Base-by-base conservation (phyloP, 2,113 vertebrate genomes). In the Cololabis saira region DNA sequence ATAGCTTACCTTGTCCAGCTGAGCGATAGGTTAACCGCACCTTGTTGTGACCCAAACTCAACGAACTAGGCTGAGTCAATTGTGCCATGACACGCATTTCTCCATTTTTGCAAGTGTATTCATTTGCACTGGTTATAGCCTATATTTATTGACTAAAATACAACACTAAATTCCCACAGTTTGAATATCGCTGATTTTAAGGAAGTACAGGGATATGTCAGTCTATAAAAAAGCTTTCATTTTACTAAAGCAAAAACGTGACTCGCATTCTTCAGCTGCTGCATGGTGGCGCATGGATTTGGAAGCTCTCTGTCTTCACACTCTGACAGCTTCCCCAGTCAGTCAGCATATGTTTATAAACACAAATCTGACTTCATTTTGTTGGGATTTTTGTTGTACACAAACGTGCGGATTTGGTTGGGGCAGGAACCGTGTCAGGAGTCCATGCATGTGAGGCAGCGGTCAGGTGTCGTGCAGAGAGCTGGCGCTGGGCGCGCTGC, bases 371-470 rank as follows among this genome's bases (percentile, higher is more conserved):
- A 75, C 47, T 86, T 63, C 8, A 40, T 63, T 69, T 78, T 74
- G 82, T 74, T 76, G 41, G 65, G 27, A 27, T 27, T 27, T 27
- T 27, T 63, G 66, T 67, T 59, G 78, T 55, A 85, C 90, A 91
- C 85, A 79, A 83, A 88, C 89, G 85, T 91, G 87, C 87, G 85
- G 89, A 85, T 88, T 90, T 84, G 55, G 63, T 81, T 70, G 40
- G 69, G 78, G 18, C 73, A 79, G 85, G 80, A 83, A 89, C 86
- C 84, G 88, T 91, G 89, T 91, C 87, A 92, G 88, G 65, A 91
- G 88, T 85, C 87, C 92, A 81, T 74, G 88, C 92, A 93, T 92
- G 92, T 93, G 92, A 93, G 90, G 78, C 82, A 60, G 70, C 84
- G 90, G 92, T 93, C 92, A 93, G 92, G 92, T 93, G 92, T 92